These are phyloP conservation scores for Cerceris rybyensis DNA, from an alignment of 2,888 invertebrate genomes.

Conservation along the genomic window DNA sequence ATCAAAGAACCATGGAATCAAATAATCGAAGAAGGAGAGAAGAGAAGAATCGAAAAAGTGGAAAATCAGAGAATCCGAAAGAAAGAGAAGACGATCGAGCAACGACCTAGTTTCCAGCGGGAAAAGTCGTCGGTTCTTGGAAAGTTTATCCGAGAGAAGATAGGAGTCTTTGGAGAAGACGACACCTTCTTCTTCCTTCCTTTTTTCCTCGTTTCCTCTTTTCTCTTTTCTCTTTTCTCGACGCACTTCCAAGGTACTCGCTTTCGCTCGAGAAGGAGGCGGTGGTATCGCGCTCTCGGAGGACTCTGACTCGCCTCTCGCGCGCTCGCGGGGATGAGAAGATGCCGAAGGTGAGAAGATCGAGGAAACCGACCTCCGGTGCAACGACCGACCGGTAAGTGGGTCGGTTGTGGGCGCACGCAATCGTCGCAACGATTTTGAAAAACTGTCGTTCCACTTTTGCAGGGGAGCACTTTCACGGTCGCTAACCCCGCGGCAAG, in stretches of 20 bases:
- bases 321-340: no score
- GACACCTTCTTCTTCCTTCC: neutral
- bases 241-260: no score
- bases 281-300: no score
- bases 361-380: constrained; percentile 67
- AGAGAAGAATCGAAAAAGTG: neutral
- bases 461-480: constrained; percentile 81
- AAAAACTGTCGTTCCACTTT: constrained; percentile 81
- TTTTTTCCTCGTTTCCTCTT: no score
- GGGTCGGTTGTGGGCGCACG: constrained; percentile 81
- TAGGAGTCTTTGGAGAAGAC: neutral
- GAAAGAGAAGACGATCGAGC: constrained; percentile 14
- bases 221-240: no score
- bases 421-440: constrained; percentile 81
- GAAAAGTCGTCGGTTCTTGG: constrained; percentile 60
- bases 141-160: constrained; percentile 27
- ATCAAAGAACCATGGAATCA: no score
- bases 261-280: no score
- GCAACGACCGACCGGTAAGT: constrained; percentile 79
- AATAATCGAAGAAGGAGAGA: neutral
- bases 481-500: constrained; percentile 78
- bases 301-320: no score
- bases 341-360: constrained; percentile 59
- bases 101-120: constrained; percentile 57
- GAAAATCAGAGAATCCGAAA: constrained; percentile 13